Evolutionary conservation across 2,113 vertebrate species (phyloP).

Genomic region (Himantopus leucocephalus): DNA sequence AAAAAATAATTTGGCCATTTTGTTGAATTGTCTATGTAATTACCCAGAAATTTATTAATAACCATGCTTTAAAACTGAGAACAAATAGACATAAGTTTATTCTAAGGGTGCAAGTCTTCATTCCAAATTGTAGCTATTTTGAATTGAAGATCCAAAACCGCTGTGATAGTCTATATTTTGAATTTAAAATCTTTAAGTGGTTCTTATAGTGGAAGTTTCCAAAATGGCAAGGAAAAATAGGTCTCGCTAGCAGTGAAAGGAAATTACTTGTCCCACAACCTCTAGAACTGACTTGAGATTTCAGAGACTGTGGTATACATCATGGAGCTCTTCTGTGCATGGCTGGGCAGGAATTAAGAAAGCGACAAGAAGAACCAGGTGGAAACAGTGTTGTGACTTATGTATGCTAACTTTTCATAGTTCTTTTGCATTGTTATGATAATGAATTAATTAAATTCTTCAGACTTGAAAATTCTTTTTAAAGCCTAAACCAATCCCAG

Average conservation of each 20-base stretch:
- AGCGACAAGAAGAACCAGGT: background rate
- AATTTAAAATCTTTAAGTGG: background rate
- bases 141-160: background rate
- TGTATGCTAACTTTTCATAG: background rate
- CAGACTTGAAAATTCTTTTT: background rate
- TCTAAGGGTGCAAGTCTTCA: background rate
- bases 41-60: background rate
- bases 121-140: background rate
- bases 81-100: background rate
- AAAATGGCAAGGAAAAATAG: background rate
- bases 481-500: background rate
- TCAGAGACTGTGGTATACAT: background rate
- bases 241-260: background rate
- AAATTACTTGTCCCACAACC: background rate
- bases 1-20: background rate
- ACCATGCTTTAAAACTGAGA: background rate
- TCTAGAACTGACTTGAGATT: background rate
- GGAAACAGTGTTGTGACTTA: background rate
- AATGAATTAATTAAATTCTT: background rate
- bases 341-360: background rate
- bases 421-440: background rate
- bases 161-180: background rate
- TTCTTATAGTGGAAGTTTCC: background rate
- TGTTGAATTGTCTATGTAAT: background rate
- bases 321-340: background rate